Evolutionary conservation across 2,797 vertebrate genomes (phyloP), one percentile per base, ranked within the genome.

Genomic region (Luscinia luscinia): DNA sequence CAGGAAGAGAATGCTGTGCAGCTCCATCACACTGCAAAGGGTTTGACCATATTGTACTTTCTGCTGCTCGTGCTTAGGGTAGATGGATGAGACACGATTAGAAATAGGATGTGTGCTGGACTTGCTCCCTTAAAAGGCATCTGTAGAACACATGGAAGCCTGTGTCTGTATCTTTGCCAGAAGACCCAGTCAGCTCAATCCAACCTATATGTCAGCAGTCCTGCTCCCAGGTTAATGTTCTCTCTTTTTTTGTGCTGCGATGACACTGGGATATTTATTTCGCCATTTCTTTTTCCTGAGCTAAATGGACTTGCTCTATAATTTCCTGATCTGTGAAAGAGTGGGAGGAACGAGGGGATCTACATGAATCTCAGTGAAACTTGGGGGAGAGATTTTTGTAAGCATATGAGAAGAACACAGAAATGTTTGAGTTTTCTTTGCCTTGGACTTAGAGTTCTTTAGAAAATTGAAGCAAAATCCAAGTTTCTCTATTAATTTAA

Each of bases 1-100:
- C 0, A 1, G 6, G 4, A 6, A 82, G 32, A 16, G n/a, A 34
- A 13, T 36, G 20, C 15, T 66, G 22, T 17, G 28, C 15, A 34
- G 16, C 27, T 76, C 43, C 40, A 69, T 21, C 10, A n/a, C 5
- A n/a, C 12, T 32, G 7, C 11, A 46, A 54, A 80, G 8, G 9
- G 5, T 48, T 27, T 58, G 36, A n/a, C 52, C 14, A 20, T 26
- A 8, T 40, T 62, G 58, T 15, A 24, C 7, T 12, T 36, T 13
- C n/a, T 55, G 20, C 28, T 59, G 28, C 48, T 70, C 0, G 0
- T 55, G 28, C 28, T 22, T 51, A 16, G 5, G 34, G 20, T 19
- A 45, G 27, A 23, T 52, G n/a, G 38, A 64, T 70, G 41, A 61
- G 9, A 57, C 23, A 7, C 6, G 14, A 30, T 27, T 52, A 59